Base-by-base conservation (phyloP, 2,888 invertebrate genomes). In the Steinernema scapterisci region DNA sequence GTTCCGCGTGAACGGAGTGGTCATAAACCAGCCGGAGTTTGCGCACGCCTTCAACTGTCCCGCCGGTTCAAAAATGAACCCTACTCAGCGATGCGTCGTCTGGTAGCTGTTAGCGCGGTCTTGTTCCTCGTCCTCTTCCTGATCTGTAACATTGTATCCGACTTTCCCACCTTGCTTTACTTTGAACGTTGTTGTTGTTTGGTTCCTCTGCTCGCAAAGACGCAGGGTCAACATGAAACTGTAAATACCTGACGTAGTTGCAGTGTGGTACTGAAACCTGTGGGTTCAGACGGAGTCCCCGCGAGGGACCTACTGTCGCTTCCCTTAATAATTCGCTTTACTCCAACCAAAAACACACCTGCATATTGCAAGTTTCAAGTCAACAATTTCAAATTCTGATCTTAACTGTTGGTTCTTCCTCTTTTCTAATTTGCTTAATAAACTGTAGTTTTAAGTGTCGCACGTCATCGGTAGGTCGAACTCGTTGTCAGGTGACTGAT, bases 31-130 rank as follows among this genome's bases (percentile, higher is more conserved):
- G 88, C 91, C 88, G 7, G 95, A 96, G 87, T 96, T 90, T 89
- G 92, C 96, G 13, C 90, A 91, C 76, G 95, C 95, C 83, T 97
- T 93, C 90, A 91, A 92, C 77, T 97, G 97, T 88, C 93, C 93
- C 0, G 88, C 90, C 25, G 94, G 93, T 19, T 92, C 94, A 0
- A 92, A 91, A 13, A 96, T 97, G 96, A 95, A 96, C 89, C 95
- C 96, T 3, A 76, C 77, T 7, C 77, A 82, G 75, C 80, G 84
- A 63, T 86, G 86, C 76, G 78, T 79, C 16, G 83, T 86, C 31
- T 86, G 86, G 86, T 86, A 79, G 31, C 31, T 11, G 63, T n/a
- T n/a, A 13, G 31, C 27, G 63, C 38, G 38, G 38, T n/a, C 38
- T 3, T 38, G 5, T 38, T 38, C 38, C 38, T 38, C 9, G 38